Conservation (phyloP, 2,113 vertebrate genomes). For the Eurypyga helias region DNA sequence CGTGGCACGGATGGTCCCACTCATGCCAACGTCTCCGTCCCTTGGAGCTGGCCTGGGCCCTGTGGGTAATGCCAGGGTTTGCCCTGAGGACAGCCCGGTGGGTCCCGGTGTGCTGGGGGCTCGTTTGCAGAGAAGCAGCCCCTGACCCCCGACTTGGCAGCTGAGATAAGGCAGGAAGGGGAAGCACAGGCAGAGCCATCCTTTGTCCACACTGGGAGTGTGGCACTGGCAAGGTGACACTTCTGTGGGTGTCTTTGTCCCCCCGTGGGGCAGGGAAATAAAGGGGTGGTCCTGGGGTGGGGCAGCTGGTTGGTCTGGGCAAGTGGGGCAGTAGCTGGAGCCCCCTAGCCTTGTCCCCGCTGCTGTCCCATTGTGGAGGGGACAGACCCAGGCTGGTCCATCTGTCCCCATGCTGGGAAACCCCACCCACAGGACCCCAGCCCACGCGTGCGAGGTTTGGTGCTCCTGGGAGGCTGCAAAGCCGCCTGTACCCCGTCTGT, state of each 20-base stretch:
- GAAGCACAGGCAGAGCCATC: rapidly evolving
- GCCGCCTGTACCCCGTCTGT: rapidly evolving
- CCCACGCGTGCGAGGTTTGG: rapidly evolving
- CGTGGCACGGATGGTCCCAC: not conserved
- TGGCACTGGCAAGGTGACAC: not conserved
- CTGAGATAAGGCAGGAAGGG: not conserved
- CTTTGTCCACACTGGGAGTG: rapidly evolving
- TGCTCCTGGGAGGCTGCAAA: not conserved
- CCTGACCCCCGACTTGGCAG: not conserved
- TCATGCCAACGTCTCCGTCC: rapidly evolving
- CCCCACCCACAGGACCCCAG: rapidly evolving
- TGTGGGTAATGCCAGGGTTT: not conserved
- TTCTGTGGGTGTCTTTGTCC: not conserved
- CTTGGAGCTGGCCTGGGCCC: not conserved
- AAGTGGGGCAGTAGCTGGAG: not conserved
- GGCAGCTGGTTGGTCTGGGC: rapidly evolving
- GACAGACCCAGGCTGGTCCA: rapidly evolving
- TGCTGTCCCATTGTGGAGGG: rapidly evolving
- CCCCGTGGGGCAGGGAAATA: not conserved
- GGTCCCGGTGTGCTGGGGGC: rapidly evolving
- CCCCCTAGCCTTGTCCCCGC: rapidly evolving
- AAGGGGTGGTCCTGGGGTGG: not conserved
- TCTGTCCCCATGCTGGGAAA: not conserved
- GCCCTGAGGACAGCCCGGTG: rapidly evolving
- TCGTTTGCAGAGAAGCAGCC: not conserved